Evolutionary conservation across 2,888 invertebrate species (phyloP).

Genomic region (Blastobasis lacticolella): DNA sequence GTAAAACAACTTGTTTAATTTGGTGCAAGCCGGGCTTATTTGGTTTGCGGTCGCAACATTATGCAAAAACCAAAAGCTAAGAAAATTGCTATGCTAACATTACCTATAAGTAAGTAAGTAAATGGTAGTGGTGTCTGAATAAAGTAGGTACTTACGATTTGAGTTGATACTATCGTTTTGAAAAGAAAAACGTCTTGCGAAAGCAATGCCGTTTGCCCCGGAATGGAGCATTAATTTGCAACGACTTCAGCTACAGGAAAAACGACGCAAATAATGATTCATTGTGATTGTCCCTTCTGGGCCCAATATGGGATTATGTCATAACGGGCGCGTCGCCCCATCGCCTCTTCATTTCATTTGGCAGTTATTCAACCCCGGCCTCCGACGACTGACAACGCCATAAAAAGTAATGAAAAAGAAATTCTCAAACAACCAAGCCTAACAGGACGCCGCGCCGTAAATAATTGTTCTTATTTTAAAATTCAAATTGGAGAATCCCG

Average conservation of each 20-base stretch:
- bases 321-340: not conserved
- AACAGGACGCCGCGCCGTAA: conserved; percentile 8
- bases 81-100: too few species aligned
- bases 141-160: too few species aligned
- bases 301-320: conserved; percentile 4
- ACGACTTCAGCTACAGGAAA: not conserved
- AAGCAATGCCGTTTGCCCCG: too few species aligned
- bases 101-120: too few species aligned
- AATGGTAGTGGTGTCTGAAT: too few species aligned
- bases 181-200: too few species aligned
- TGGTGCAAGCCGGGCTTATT: too few species aligned
- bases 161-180: too few species aligned
- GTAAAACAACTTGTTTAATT: too few species aligned
- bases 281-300: conserved; percentile 3
- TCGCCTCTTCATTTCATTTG: conserved; percentile 7
- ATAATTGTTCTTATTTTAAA: conserved; percentile 35
- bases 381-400: conserved; percentile 3
- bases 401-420: conserved; percentile 11
- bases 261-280: conserved; percentile 1
- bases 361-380: conserved; percentile 9
- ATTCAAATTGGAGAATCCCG: conserved; percentile 32
- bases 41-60: too few species aligned
- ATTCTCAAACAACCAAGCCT: conserved; percentile 12
- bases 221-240: too few species aligned
- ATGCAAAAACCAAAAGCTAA: too few species aligned